Conservation (phyloP, 1,140 invertebrate genomes). For the Nomia melanderi region DNA sequence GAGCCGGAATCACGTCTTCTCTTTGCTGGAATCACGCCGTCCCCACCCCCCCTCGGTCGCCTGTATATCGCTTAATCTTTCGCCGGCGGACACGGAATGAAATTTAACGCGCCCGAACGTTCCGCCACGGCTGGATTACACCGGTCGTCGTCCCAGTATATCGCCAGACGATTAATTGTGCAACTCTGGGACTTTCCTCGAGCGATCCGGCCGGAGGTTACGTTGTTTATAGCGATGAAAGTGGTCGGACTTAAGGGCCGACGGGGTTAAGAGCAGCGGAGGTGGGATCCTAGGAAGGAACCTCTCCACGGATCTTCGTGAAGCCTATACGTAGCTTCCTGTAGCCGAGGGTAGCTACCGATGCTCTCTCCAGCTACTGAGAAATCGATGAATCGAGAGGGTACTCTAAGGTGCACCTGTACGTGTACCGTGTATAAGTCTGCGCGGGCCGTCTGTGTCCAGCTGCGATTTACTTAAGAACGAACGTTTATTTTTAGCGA, state of each 20-base stretch:
- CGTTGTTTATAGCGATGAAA: conserved; percentile 44
- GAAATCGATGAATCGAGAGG: conserved; percentile 34
- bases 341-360: not conserved
- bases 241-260: conserved; percentile 11
- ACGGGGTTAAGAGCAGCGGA: conserved; percentile 14
- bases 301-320: conserved; percentile 5
- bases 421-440: not conserved
- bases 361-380: not conserved
- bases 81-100: not conserved
- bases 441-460: not conserved
- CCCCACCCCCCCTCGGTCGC: not conserved
- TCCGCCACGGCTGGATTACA: conserved; percentile 13
- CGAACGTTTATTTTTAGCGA: conserved; percentile 18
- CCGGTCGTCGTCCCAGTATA: not conserved
- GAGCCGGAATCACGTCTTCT: conserved; percentile 22
- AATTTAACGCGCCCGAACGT: conserved; percentile 22
- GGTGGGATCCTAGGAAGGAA: conserved; percentile 10
- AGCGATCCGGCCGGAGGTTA: not conserved
- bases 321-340: conserved; percentile 13
- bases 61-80: conserved; percentile 23
- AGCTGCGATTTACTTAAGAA: conserved; percentile 36
- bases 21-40: not conserved
- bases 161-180: conserved; percentile 20
- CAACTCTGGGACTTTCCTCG: not conserved
- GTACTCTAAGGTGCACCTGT: not conserved